These are phyloP conservation scores for Clivina fossor DNA, from an alignment of 2,888 invertebrate species.

Conservation along the genomic window DNA sequence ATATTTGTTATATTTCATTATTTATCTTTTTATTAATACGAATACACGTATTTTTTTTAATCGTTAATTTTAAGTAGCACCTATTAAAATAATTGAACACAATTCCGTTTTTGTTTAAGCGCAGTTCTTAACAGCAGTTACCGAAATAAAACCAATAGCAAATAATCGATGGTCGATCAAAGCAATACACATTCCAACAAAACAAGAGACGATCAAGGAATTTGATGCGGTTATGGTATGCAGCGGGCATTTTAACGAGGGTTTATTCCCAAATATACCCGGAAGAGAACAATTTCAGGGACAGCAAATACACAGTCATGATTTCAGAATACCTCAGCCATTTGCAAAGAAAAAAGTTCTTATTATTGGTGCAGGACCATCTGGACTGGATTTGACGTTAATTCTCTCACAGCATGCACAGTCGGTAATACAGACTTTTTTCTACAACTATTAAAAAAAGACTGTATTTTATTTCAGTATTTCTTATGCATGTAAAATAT, in stretches of 20 bases:
- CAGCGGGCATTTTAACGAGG: conserved; percentile 69
- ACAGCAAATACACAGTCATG: conserved; percentile 68
- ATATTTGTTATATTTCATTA: too few species aligned
- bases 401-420: conserved; percentile 16
- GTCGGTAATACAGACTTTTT: conserved; percentile 13
- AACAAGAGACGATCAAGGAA: conserved; percentile 50
- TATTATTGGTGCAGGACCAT: conserved; percentile 71
- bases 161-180: conserved; percentile 56
- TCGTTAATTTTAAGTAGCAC: not conserved
- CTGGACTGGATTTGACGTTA: conserved; percentile 71
- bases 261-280: conserved; percentile 65
- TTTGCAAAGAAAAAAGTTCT: conserved; percentile 63
- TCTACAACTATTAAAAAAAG: not conserved
- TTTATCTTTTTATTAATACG: not conserved
- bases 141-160: conserved; percentile 51
- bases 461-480: too few species aligned
- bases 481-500: not conserved
- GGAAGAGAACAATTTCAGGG: conserved; percentile 59
- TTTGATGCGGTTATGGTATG: conserved; percentile 71
- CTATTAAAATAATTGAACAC: not conserved
- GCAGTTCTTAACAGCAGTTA: conserved; percentile 58
- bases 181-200: conserved; percentile 53
- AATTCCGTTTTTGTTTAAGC: conserved; percentile 38
- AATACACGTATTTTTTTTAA: not conserved
- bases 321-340: conserved; percentile 66